phyloP scores from a whole-genome alignment of 2,888 invertebrate genomes.

The Oithona nana region DNA sequence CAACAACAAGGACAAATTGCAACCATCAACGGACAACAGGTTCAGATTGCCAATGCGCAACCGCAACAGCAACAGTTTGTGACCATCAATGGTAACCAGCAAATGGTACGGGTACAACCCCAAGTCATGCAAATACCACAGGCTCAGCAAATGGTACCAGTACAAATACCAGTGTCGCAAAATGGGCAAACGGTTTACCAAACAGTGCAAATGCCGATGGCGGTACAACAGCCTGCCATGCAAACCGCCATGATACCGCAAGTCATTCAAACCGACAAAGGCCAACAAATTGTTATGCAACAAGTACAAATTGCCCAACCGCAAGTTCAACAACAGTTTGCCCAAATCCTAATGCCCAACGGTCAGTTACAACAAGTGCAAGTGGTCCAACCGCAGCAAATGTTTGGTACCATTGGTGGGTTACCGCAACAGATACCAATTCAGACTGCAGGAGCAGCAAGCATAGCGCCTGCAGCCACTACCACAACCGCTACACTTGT shows the following conservation, averaged over 20 bases:
- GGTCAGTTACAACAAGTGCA: constrained; percentile 80
- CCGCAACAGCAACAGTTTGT: background rate
- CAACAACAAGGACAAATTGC: background rate
- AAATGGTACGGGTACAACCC: background rate
- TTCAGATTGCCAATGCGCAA: background rate
- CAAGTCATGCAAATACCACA: constrained; percentile 1
- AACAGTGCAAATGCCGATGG: constrained; percentile 1
- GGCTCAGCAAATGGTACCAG: background rate
- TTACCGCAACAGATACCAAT: background rate
- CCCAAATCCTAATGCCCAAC: constrained; percentile 66
- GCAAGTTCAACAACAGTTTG: constrained; percentile 48
- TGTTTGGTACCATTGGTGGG: background rate
- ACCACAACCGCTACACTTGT: constrained; percentile 28
- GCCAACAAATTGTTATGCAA: background rate
- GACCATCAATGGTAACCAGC: background rate
- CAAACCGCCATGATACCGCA: background rate
- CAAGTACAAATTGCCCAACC: background rate
- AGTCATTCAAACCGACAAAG: background rate
- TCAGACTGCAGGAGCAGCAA: background rate
- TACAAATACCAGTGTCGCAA: constrained; percentile 4
- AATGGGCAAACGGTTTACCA: constrained; percentile 7
- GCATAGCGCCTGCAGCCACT: background rate
- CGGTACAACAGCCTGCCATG: background rate
- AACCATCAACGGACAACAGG: background rate
- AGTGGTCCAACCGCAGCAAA: constrained; percentile 28